Base-by-base conservation (phyloP, 2,113 vertebrate genomes). In the Tricholaema leucomelas region DNA sequence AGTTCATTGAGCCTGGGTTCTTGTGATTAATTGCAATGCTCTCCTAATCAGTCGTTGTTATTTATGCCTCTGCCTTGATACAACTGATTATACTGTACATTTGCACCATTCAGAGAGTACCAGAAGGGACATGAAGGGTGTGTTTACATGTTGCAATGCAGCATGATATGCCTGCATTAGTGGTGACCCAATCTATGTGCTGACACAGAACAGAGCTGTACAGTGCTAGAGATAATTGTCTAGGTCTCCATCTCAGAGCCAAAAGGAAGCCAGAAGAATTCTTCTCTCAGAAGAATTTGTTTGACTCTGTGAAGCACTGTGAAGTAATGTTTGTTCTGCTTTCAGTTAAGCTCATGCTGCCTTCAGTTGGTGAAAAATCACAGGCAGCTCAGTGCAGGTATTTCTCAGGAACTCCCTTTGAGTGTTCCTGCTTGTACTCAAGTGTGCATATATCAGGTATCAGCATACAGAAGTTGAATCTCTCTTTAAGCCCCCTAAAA, bases 21-120 rank as follows among this genome's bases (percentile, higher is more conserved):
- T 61, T 50, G 24, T 83, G 87, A 93, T 82, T 91, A 93, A 87
- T 83, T 93, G 64, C 83, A 58, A 36, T 38, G 40, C 84, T 80
- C 79, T 85, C 69, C 65, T 91, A 93, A 93, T 94, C 81, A 85
- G 61, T 80, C 93, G 69, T 64, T 93, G 71, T 84, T 96, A 96
- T 95, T 95, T 95, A 91, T 87, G 94, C 44, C 75, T 92, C 79
- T 11, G 35, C 35, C 69, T 83, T 88, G 66, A 21, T 78, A 42
- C 35, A 58, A 13, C 73, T 74, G 64, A 86, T 82, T 76, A 63
- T 48, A 35, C 31, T 58, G 67, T 84, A 84, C 75, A 36, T 91
- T 91, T 86, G 20, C 54, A 77, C 60, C 48, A 31, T 56, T 77
- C 55, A n/a, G 44, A 85, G 42, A 81, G 16, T 14, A 78, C 36